A percentile compares a stretch with the other conserved stretches of the same genome.
phyloP scores from a whole-genome alignment of 1,140 invertebrate genomes.

The Elymnias hypermnestra region DNA sequence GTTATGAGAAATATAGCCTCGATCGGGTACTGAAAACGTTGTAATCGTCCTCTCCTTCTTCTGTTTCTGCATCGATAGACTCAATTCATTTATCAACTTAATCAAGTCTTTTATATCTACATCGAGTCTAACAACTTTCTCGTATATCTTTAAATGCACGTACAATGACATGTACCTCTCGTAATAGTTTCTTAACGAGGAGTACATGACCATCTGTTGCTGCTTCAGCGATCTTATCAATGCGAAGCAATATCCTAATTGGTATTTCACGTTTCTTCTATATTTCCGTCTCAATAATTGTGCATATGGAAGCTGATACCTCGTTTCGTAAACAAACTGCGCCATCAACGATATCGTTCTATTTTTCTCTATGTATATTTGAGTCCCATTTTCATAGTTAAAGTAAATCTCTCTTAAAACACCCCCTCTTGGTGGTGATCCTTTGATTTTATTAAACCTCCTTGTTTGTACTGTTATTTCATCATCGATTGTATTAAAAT shows the following conservation, averaged over 20 bases:
- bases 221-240: slow-evolving; percentile 32
- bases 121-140: slow-evolving; percentile 32
- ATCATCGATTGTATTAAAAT: slow-evolving; percentile 20
- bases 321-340: slow-evolving; percentile 35
- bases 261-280: slow-evolving; percentile 15
- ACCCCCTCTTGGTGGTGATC: background rate
- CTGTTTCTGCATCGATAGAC: too few relatives aligned
- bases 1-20: too few relatives aligned
- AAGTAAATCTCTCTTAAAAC: slow-evolving; percentile 16
- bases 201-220: slow-evolving; percentile 29
- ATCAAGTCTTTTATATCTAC: slow-evolving; percentile 37
- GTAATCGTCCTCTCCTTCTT: too few relatives aligned
- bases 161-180: slow-evolving; percentile 1
- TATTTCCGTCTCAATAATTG: slow-evolving; percentile 36
- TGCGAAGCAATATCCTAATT: slow-evolving; percentile 35
- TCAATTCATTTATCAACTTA: slow-evolving; percentile 20
- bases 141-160: slow-evolving; percentile 28
- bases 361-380: slow-evolving; percentile 16
- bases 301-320: slow-evolving; percentile 27
- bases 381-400: slow-evolving; percentile 1
- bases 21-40: too few relatives aligned
- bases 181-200: slow-evolving; percentile 9
- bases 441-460: slow-evolving; percentile 23
- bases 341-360: slow-evolving; percentile 26
- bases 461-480: slow-evolving; percentile 22